These are phyloP conservation scores for Megaceryle alcyon DNA, from an alignment of 2,797 vertebrate genomes.

Conservation along the genomic window DNA sequence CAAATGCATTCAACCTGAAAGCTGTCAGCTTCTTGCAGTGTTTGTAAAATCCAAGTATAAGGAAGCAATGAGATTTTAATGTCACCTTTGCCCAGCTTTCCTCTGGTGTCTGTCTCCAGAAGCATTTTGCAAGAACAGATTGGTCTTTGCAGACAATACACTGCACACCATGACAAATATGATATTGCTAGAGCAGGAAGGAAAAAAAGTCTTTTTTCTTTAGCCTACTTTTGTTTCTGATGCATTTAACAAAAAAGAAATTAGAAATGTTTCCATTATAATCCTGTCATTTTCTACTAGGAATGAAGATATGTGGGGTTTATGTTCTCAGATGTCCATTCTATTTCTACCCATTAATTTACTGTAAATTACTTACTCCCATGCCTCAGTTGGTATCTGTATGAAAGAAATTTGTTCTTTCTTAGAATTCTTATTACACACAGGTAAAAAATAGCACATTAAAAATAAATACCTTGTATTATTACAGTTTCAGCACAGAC, in stretches of 20 bases:
- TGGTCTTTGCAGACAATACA: neutral
- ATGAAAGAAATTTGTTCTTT: neutral
- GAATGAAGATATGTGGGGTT: neutral
- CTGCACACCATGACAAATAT: neutral
- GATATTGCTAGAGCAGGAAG: neutral
- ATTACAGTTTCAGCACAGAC: neutral
- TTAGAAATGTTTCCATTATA: neutral
- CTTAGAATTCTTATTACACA: neutral
- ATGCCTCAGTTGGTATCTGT: neutral
- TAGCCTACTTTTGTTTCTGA: neutral
- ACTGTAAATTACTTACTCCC: neutral
- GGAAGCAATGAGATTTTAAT: neutral
- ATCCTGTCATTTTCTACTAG: neutral
- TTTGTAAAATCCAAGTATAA: neutral
- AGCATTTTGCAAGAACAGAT: neutral
- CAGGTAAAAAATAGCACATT: neutral
- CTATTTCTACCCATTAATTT: neutral
- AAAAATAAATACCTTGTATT: neutral
- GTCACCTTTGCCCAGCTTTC: neutral
- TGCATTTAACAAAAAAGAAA: neutral
- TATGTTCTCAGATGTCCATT: neutral
- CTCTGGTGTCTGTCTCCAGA: neutral
- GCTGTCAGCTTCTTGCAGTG: neutral
- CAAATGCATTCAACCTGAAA: neutral
- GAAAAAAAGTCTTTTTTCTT: neutral